phyloP scores from a whole-genome alignment of 2,888 invertebrate genomes.

The Parnassius apollo region DNA sequence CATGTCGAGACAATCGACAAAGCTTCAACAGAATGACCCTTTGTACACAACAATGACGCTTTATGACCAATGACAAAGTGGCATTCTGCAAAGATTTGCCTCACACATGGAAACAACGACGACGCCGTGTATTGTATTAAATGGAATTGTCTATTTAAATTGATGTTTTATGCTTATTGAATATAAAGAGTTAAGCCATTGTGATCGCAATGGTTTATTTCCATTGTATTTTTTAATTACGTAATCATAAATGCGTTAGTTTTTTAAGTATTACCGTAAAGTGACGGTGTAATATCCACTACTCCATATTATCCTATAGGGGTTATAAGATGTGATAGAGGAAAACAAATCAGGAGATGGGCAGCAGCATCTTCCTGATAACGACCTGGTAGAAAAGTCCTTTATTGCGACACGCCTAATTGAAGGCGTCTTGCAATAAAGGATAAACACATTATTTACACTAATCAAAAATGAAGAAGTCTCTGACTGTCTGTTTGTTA shows the following conservation, averaged over 20 bases:
- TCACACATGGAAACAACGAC: slow-evolving; percentile 45
- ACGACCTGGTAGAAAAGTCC: no score
- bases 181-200: slow-evolving; percentile 44
- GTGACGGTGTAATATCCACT: no score
- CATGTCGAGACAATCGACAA: slow-evolving; percentile 61
- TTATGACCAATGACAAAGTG: slow-evolving; percentile 66
- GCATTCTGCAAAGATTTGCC: slow-evolving; percentile 71
- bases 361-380: no score
- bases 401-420: no score
- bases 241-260: not conserved
- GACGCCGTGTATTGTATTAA: slow-evolving; percentile 44
- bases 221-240: slow-evolving; percentile 36
- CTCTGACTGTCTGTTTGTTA: no score
- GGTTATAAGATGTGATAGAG: no score
- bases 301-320: no score
- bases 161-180: slow-evolving; percentile 48
- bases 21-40: slow-evolving; percentile 60
- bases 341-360: no score
- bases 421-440: no score
- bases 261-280: no score
- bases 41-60: slow-evolving; percentile 64
- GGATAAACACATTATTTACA: no score
- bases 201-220: slow-evolving; percentile 33
- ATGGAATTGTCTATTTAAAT: slow-evolving; percentile 54
- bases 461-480: no score